Conservation (phyloP, 2,113 vertebrate genomes). For the Tapirus terrestris region DNA sequence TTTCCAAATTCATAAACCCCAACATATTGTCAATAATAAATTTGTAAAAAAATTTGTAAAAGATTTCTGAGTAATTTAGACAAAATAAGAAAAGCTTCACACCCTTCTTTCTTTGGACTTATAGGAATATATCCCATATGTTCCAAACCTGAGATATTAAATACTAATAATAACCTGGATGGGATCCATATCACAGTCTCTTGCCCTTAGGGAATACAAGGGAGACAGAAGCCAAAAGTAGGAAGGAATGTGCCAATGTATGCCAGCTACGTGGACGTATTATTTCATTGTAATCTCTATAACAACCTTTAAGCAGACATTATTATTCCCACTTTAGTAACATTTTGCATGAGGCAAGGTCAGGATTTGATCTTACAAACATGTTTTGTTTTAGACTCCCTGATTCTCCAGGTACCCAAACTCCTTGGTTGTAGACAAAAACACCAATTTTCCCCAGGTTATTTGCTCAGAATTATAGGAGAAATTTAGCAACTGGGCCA, state of each 20-base stretch:
- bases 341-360: not conserved
- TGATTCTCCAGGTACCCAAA: not conserved
- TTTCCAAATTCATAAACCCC: not conserved
- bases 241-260: not conserved
- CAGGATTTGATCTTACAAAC: not conserved
- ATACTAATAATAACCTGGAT: slow-evolving; percentile 30
- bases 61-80: not conserved
- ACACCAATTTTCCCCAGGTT: not conserved
- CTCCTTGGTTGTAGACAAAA: not conserved
- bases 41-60: not conserved
- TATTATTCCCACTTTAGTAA: not conserved
- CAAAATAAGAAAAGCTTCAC: not conserved
- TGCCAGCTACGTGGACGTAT: not conserved
- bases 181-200: not conserved
- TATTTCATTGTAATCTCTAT: not conserved
- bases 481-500: not conserved
- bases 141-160: slow-evolving; percentile 39
- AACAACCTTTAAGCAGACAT: not conserved
- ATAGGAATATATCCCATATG: not conserved
- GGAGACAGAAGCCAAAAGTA: not conserved
- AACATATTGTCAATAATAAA: slow-evolving; percentile 18
- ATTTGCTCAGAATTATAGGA: not conserved
- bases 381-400: not conserved
- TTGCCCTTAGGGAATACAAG: not conserved
- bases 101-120: not conserved